Evolutionary conservation across 1,140 invertebrate genomes (phyloP).

Genomic region (Nilaparvata lugens): DNA sequence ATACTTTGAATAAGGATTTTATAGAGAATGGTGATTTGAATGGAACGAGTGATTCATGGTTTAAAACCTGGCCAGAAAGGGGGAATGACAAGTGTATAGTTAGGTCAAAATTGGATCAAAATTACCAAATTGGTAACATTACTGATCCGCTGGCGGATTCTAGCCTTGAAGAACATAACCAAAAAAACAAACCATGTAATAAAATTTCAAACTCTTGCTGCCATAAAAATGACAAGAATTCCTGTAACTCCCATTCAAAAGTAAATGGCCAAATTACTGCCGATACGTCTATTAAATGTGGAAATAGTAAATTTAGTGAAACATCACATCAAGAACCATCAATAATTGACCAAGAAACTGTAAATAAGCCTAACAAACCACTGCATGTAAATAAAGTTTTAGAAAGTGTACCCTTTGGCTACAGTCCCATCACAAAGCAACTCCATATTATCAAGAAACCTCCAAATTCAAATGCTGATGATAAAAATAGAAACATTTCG

Average conservation of each 20-base stretch:
- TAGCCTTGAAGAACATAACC: background rate
- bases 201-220: background rate
- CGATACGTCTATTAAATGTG: background rate
- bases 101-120: background rate
- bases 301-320: background rate
- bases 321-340: conserved; percentile 6
- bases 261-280: background rate
- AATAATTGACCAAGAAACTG: background rate
- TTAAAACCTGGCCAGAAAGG: conserved; percentile 31
- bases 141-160: background rate
- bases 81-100: conserved; percentile 23
- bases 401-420: conserved; percentile 32
- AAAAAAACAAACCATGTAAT: background rate
- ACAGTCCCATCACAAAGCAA: conserved; percentile 35
- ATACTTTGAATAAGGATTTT: background rate
- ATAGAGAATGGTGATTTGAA: background rate
- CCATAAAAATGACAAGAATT: background rate
- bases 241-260: background rate
- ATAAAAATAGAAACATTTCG: background rate
- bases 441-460: conserved; percentile 29
- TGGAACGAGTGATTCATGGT: conserved; percentile 25
- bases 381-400: conserved; percentile 20
- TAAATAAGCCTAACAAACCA: conserved; percentile 12
- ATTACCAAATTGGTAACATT: background rate
- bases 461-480: conserved; percentile 7